Evolutionary conservation across 2,797 vertebrate genomes (phyloP).

Genomic region (Gastrophryne carolinensis): DNA sequence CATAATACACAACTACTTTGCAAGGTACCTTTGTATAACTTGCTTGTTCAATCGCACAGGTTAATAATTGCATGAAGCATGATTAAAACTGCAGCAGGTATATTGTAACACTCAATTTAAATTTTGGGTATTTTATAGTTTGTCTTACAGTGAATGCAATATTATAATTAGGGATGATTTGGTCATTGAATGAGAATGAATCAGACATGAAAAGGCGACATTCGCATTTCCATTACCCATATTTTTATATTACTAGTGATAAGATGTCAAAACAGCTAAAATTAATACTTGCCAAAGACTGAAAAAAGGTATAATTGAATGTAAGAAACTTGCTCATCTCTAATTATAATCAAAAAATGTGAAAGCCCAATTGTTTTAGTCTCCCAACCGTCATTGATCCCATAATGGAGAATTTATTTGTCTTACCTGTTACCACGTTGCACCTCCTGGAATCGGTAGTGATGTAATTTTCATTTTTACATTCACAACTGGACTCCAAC

Average conservation of each 20-base stretch:
- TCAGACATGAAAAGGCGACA: not conserved
- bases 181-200: not conserved
- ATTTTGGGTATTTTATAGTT: too few species aligned
- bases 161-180: not conserved
- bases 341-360: not conserved
- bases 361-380: too few species aligned
- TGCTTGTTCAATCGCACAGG: slow-evolving; percentile 14
- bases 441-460: too few species aligned
- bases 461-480: too few species aligned
- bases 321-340: not conserved
- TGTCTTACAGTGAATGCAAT: not conserved
- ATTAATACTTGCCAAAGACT: not conserved
- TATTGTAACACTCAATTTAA: not conserved
- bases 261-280: not conserved
- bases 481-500: too few species aligned
- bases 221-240: too few species aligned
- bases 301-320: not conserved
- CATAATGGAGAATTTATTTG: too few species aligned
- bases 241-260: too few species aligned
- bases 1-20: not conserved
- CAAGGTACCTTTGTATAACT: not conserved
- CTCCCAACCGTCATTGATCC: too few species aligned
- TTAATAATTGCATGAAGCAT: slow-evolving; percentile 28
- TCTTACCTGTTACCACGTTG: too few species aligned
- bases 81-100: not conserved